Base-by-base conservation (phyloP, 2,113 vertebrate species). In the Colistium nudipinnis region DNA sequence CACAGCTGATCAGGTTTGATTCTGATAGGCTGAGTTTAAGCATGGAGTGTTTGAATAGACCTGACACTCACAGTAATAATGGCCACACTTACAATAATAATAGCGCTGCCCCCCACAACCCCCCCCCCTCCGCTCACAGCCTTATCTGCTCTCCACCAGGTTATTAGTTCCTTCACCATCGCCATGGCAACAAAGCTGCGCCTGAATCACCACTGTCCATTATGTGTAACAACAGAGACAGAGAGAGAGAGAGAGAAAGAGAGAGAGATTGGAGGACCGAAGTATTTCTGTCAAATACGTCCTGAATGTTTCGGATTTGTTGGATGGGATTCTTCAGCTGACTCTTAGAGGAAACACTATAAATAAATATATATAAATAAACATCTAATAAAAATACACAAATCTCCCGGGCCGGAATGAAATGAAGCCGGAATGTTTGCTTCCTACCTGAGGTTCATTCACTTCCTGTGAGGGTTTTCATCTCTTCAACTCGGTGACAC, bases 111-210 rank as follows among this genome's bases (percentile, higher is more conserved):
- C 78, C 78, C 54, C 28, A 62, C 19, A 19, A 68, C 65, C 30
- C 48, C 59, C 55, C 54, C 55, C 66, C 61, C 59, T 48, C 67
- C 25, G 80, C 85, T 88, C 87, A 19, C 66, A 3, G 67, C 82
- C 87, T 91, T 92, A 92, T 91, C 90, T 90, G 76, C 76, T 75
- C 81, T 79, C 84, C 68, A 54, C 88, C 89, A 91, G 89, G 89
- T 92, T 93, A 93, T 92, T 91, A 90, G 89, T 92, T 92, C 84
- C 84, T 87, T 89, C 89, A 76, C 84, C 62, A 84, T 93, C 41
- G 54, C 87, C 89, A 93, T 93, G 89, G 90, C 89, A 92, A 93
- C 92, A 92, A 90, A 91, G 87, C 77, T 86, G 81, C 22, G 74
- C 64, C 87, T 76, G 81, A 86, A 79, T 85, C 48, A 39, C 76